Evolutionary conservation across 2,888 invertebrate species (phyloP).

Genomic region (Taenaris catops): DNA sequence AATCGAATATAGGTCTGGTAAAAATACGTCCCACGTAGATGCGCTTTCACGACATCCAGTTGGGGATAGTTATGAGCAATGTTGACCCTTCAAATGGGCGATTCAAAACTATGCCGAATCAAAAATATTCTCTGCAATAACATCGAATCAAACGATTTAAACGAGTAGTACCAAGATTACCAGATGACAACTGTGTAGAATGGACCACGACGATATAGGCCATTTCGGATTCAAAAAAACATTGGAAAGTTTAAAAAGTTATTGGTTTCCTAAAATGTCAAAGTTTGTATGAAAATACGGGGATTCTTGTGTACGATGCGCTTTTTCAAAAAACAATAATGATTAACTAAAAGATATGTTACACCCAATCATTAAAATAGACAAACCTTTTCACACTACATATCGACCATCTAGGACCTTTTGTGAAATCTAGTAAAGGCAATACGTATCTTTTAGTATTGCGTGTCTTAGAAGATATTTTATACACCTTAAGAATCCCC

Average conservation of each 20-base stretch:
- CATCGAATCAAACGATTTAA: conserved; percentile 9
- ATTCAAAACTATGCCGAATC: conserved; percentile 18
- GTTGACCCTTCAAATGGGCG: conserved; percentile 23
- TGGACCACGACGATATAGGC: conserved; percentile 42
- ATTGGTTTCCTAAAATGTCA: conserved; percentile 24
- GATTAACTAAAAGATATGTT: conserved; percentile 19
- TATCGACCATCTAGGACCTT: conserved; percentile 23
- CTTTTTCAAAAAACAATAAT: conserved; percentile 17
- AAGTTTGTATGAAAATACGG: conserved; percentile 21
- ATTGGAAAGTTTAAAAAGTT: conserved; percentile 12
- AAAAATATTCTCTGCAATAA: conserved; percentile 16
- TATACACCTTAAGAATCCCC: conserved; percentile 16
- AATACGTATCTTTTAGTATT: conserved; percentile 16
- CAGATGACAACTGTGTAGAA: conserved; percentile 32
- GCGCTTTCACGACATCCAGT: no score
- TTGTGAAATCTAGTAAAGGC: conserved; percentile 43
- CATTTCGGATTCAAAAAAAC: conserved; percentile 30
- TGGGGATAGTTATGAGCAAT: no score
- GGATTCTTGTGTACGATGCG: conserved; percentile 18
- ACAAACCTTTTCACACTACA: conserved; percentile 24
- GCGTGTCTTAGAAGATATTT: conserved; percentile 11
- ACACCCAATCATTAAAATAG: conserved; percentile 24
- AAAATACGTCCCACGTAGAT: conserved; percentile 34
- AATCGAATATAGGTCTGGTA: conserved; percentile 33
- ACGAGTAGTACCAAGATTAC: conserved; percentile 33